Percentiles rank a stretch among this genome's conserved stretches.
These are phyloP conservation scores for Arenicola marina DNA, from an alignment of 2,888 invertebrate species.

Conservation along the genomic window DNA sequence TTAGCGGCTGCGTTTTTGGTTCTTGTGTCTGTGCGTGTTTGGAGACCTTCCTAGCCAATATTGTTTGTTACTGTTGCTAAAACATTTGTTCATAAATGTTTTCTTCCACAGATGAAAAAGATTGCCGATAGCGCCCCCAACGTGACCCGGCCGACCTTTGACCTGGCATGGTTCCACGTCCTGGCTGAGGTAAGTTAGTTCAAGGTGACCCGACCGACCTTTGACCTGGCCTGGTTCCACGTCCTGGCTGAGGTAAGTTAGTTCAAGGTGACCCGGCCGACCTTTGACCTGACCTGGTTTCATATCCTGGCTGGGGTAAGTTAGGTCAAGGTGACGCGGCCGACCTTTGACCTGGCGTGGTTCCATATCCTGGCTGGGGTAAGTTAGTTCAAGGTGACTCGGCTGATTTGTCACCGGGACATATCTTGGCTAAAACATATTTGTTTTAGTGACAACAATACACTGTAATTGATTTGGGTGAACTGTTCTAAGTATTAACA, in stretches of 20 bases:
- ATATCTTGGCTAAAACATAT: no score
- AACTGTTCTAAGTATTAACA: no score
- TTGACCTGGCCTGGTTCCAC: conserved; percentile 54
- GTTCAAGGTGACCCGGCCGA: conserved; percentile 38
- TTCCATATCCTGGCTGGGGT: conserved; percentile 56
- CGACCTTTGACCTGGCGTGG: conserved; percentile 54
- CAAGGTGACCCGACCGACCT: conserved; percentile 40
- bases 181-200: conserved; percentile 51
- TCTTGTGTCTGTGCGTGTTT: no score
- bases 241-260: conserved; percentile 54
- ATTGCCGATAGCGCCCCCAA: conserved; percentile 49
- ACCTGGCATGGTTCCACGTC: conserved; percentile 51
- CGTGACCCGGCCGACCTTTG: conserved; percentile 47
- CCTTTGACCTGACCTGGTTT: conserved; percentile 54
- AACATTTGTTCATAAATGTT: no score
- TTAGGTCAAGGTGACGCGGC: conserved; percentile 35
- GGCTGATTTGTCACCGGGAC: no score
- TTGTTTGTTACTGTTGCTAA: no score
- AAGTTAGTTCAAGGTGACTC: no score
- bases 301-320: conserved; percentile 55
- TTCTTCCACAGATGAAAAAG: conserved; percentile 60
- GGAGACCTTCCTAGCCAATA: no score
- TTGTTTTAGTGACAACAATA: no score
- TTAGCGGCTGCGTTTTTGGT: no score
- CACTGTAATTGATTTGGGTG: no score